A percentile compares a stretch with the other conserved stretches of the same genome.
Evolutionary conservation across 1,140 invertebrate genomes (phyloP).

Genomic region (Arion vulgaris): DNA sequence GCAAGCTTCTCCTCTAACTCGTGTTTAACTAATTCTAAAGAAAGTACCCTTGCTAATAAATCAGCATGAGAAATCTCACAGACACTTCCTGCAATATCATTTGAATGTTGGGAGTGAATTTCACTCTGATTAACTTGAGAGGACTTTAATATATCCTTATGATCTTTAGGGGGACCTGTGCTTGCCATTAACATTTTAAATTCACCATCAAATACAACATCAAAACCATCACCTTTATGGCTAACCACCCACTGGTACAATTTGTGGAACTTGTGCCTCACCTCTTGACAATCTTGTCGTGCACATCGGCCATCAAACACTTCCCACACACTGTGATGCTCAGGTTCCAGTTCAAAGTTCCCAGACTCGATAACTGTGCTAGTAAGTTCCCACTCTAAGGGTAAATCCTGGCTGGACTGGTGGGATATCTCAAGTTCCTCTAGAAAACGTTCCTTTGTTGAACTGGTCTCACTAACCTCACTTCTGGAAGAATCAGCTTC

Average conservation of each 20-base stretch:
- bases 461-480: slow-evolving; percentile 31
- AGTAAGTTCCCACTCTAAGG: slow-evolving; percentile 50
- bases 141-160: background rate
- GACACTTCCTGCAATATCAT: background rate
- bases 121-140: background rate
- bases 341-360: slow-evolving; percentile 22
- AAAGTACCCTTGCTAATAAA: slow-evolving; percentile 23
- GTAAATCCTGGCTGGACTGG: slow-evolving; percentile 45
- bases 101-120: background rate
- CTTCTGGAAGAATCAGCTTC: background rate
- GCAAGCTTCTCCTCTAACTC: slow-evolving; percentile 42
- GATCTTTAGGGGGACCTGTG: background rate
- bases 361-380: slow-evolving; percentile 22
- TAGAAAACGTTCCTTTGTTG: slow-evolving; percentile 40
- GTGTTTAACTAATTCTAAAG: slow-evolving; percentile 36
- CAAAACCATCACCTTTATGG: slow-evolving; percentile 17
- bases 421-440: slow-evolving; percentile 48
- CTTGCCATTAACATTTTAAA: background rate
- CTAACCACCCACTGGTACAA: slow-evolving; percentile 42
- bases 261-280: slow-evolving; percentile 44
- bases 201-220: background rate
- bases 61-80: slow-evolving; percentile 13
- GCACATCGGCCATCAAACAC: slow-evolving; percentile 48
- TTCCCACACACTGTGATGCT: slow-evolving; percentile 42
- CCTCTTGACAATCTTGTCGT: slow-evolving; percentile 47